A percentile compares a stretch with the other conserved stretches of the same genome.
Conservation (phyloP, 1,140 invertebrate genomes). For the Hylyphantes graminicola region DNA sequence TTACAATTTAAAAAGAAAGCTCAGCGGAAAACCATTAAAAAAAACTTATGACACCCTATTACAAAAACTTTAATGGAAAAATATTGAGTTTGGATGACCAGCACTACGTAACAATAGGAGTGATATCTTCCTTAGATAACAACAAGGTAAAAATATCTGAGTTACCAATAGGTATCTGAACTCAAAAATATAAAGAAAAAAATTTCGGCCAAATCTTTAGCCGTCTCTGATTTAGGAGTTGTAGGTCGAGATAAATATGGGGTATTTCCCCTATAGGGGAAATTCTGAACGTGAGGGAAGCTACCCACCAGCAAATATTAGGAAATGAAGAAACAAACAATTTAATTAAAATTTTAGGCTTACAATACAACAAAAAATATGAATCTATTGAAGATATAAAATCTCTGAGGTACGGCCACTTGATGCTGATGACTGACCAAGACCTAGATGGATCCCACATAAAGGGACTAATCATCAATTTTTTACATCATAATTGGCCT, state of each 20-base stretch:
- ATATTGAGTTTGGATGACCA: too few species aligned
- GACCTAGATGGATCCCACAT: slow-evolving; percentile 97
- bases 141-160: too few species aligned
- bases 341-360: slow-evolving; percentile 91
- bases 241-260: too few species aligned
- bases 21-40: slow-evolving; percentile 69
- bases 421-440: slow-evolving; percentile 99
- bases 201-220: slow-evolving; percentile 98
- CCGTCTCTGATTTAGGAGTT: slow-evolving; percentile 94
- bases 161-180: too few species aligned
- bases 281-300: slow-evolving; percentile 97
- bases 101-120: too few species aligned
- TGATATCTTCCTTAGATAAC: too few species aligned
- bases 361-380: slow-evolving; percentile 98
- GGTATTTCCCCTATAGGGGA: slow-evolving; percentile 99
- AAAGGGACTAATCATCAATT: slow-evolving; percentile 98
- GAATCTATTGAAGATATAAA: slow-evolving; percentile 88
- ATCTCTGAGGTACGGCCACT: slow-evolving; percentile 91
- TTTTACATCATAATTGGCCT: slow-evolving; percentile 99
- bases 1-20: slow-evolving; percentile 69
- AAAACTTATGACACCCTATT: slow-evolving; percentile 69
- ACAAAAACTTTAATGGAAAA: slow-evolving; percentile 70
- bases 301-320: slow-evolving; percentile 94
- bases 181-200: too few species aligned
- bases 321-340: slow-evolving; percentile 99